A percentile compares a stretch with the other conserved stretches of the same genome.
These are phyloP conservation scores for Percopsis omiscomaycus DNA, from an alignment of 2,797 vertebrate genomes.

Conservation along the genomic window DNA sequence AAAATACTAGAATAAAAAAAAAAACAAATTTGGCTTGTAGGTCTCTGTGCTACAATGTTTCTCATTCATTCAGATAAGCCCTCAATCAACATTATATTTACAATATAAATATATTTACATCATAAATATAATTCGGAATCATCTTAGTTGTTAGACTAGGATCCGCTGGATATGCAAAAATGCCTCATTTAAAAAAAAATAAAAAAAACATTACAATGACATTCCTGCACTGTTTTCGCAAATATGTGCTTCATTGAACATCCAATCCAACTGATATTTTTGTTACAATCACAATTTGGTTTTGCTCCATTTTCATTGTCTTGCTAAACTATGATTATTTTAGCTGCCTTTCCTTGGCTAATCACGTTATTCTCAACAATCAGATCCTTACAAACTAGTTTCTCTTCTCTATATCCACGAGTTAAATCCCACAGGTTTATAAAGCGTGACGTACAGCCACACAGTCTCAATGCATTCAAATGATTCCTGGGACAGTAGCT, in stretches of 20 bases:
- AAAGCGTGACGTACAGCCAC: neutral
- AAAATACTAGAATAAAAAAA: constrained; percentile 32
- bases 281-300: constrained; percentile 6
- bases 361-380: neutral
- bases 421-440: neutral
- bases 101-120: too few relatives aligned
- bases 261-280: neutral
- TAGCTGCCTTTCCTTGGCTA: neutral
- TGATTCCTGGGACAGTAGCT: neutral
- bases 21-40: constrained; percentile 70
- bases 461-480: neutral
- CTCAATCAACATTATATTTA: constrained; percentile 2
- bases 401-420: neutral
- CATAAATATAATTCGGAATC: too few relatives aligned
- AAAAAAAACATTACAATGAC: neutral
- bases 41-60: constrained; percentile 30
- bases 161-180: neutral
- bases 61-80: constrained; percentile 7
- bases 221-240: neutral
- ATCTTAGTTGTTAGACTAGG: neutral
- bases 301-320: neutral
- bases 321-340: neutral
- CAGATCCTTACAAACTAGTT: neutral
- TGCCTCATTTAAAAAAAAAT: neutral
- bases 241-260: neutral